phyloP scores from a whole-genome alignment of 2,888 invertebrate species.

The Bombylius major region DNA sequence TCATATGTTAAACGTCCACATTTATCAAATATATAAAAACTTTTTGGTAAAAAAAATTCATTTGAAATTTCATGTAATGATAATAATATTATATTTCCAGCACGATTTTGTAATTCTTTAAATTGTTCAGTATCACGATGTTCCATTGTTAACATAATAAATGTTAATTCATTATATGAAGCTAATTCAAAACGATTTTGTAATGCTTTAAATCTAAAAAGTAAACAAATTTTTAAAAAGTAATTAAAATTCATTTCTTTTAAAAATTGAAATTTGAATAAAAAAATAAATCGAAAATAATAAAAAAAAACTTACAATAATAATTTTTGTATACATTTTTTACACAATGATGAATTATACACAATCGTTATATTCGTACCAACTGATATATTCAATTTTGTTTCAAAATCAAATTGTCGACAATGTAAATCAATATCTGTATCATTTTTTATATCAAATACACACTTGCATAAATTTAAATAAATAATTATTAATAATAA shows the following conservation, averaged over 20 bases:
- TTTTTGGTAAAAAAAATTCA: conserved; percentile 9
- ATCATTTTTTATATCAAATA: not conserved
- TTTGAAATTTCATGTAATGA: conserved; percentile 9
- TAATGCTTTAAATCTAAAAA: conserved; percentile 9
- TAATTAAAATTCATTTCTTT: too few species aligned
- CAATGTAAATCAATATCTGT: conserved; percentile 6
- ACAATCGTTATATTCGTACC: conserved; percentile 4
- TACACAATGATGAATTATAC: conserved; percentile 7
- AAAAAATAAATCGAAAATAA: not conserved
- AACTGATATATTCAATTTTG: conserved; percentile 6
- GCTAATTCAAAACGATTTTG: conserved; percentile 8
- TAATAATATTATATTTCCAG: conserved; percentile 7
- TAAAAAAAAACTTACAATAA: conserved; percentile 7
- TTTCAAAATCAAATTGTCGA: conserved; percentile 5
- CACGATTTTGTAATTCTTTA: conserved; percentile 2
- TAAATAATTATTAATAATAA: not conserved
- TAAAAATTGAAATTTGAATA: too few species aligned
- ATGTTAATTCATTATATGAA: conserved; percentile 5
- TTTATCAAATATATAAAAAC: conserved; percentile 12
- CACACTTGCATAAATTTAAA: not conserved
- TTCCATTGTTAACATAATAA: conserved; percentile 8
- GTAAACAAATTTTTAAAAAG: not conserved
- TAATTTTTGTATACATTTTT: conserved; percentile 9
- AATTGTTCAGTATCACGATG: conserved; percentile 1
- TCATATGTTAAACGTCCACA: conserved; percentile 13